Conservation (phyloP, 2,797 vertebrate genomes). For the Pitangus sulphuratus region DNA sequence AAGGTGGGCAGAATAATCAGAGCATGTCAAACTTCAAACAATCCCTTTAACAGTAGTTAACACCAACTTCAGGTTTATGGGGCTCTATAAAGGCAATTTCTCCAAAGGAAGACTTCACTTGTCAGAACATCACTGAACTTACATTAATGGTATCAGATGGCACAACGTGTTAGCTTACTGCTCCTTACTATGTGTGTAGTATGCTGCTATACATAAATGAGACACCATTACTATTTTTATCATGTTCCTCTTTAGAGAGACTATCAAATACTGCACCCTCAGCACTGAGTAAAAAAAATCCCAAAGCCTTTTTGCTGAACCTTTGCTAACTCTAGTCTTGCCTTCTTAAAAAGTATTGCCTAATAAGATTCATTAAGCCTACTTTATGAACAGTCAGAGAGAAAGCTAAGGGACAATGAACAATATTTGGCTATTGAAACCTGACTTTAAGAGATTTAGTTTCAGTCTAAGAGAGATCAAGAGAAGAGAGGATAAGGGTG, state of each 20-base stretch:
- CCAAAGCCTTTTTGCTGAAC: background rate
- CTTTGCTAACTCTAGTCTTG: background rate
- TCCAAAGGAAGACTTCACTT: background rate
- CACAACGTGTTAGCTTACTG: background rate
- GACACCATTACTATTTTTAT: conserved; percentile 42
- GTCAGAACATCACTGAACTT: background rate
- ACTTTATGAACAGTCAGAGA: background rate
- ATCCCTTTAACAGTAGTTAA: background rate
- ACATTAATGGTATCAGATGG: background rate
- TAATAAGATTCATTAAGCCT: background rate
- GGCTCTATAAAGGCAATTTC: background rate
- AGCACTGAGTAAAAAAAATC: background rate
- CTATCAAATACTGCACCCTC: background rate
- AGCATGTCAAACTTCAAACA: background rate
- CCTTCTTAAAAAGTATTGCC: background rate
- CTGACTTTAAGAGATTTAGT: background rate
- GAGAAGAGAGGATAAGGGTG: background rate
- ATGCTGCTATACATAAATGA: background rate
- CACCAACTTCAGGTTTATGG: background rate
- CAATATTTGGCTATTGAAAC: background rate
- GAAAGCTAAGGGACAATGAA: background rate
- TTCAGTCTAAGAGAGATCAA: background rate
- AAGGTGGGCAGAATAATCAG: background rate
- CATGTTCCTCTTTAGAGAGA: background rate
- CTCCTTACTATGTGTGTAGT: background rate